Conservation (phyloP, 2,888 invertebrate genomes). For the Parasteatoda lunata region DNA sequence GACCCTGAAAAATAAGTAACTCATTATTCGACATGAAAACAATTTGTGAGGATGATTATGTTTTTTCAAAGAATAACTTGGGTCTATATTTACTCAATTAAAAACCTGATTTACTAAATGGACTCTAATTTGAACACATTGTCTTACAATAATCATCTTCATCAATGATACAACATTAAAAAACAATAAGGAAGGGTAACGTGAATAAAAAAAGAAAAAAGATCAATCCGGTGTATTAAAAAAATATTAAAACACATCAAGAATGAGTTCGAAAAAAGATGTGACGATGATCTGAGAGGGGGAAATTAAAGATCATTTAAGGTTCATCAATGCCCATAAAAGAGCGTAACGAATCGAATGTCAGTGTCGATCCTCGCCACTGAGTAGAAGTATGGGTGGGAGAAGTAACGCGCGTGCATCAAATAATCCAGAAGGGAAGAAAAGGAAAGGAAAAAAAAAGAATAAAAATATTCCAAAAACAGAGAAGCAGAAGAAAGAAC, state of each 20-base stretch:
- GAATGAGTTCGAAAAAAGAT: too few relatives aligned
- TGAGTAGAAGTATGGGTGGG: too few relatives aligned
- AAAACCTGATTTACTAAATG: neutral
- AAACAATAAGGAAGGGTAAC: neutral
- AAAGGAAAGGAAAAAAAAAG: constrained; percentile 14
- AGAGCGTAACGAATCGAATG: constrained; percentile 38
- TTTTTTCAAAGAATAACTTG: too few relatives aligned
- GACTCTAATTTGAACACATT: neutral
- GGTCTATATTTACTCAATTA: too few relatives aligned
- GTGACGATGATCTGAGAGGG: too few relatives aligned
- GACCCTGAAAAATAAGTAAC: too few relatives aligned
- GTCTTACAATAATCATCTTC: neutral
- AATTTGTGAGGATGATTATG: too few relatives aligned
- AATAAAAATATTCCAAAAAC: constrained; percentile 6
- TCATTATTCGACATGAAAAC: too few relatives aligned
- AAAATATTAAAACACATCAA: too few relatives aligned
- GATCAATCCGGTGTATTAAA: too few relatives aligned
- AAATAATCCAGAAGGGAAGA: constrained; percentile 24
- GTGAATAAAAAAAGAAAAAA: too few relatives aligned
- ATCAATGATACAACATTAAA: neutral
- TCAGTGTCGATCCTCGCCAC: neutral
- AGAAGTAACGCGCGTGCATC: constrained; percentile 7
- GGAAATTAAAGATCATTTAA: neutral
- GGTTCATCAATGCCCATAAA: constrained; percentile 15
- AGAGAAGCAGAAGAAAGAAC: constrained; percentile 22